Evolutionary conservation across 2,888 invertebrate genomes (phyloP).

Genomic region (Papilio protenor): DNA sequence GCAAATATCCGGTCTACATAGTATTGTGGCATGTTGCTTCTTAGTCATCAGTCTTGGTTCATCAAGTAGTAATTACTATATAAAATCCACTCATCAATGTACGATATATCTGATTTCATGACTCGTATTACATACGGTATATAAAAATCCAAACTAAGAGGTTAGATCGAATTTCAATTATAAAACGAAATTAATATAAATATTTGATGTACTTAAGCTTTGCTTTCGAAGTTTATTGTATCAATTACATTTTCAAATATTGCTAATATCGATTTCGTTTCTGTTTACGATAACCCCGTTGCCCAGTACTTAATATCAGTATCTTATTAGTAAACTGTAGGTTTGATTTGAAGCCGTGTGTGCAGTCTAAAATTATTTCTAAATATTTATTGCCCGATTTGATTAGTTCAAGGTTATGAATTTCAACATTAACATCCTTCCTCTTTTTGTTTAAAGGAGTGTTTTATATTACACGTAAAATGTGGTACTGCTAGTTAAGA

Average conservation of each 20-base stretch:
- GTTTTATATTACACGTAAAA: neutral
- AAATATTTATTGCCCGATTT: neutral
- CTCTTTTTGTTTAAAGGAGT: neutral
- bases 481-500: neutral
- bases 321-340: neutral
- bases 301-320: neutral
- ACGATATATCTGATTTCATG: neutral
- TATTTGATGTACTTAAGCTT: neutral
- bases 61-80: neutral
- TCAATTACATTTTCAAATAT: neutral
- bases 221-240: neutral
- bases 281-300: neutral
- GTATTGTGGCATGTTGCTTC: neutral
- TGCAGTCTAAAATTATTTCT: neutral
- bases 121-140: neutral
- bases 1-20: constrained; percentile 26
- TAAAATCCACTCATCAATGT: too few relatives aligned
- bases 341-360: neutral
- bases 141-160: neutral
- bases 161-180: neutral
- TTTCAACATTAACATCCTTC: neutral
- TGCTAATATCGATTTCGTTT: neutral
- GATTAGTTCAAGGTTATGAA: neutral
- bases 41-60: neutral
- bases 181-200: neutral